phyloP scores from a whole-genome alignment of 2,113 vertebrate species.

The Alethe castanea region DNA sequence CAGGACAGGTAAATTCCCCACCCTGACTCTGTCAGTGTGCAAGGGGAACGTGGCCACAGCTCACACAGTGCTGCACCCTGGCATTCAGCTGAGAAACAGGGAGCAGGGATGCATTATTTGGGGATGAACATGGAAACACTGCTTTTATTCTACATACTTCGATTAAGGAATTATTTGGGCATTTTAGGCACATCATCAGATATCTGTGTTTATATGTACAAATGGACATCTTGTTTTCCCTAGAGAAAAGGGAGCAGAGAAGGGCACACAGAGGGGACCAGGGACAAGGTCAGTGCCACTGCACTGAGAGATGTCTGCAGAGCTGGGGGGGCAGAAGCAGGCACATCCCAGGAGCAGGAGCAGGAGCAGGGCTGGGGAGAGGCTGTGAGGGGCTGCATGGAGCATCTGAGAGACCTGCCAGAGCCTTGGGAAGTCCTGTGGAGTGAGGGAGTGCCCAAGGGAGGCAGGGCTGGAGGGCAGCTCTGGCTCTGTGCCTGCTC shows the following conservation, averaged over 20 bases:
- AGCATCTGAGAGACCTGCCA: too few species aligned
- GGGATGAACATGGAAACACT: neutral
- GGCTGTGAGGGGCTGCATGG: neutral
- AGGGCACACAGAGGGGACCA: neutral
- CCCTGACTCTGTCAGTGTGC: rapidly evolving
- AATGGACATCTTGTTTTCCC: neutral
- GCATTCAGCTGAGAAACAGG: neutral
- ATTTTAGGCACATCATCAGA: neutral
- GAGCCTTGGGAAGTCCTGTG: too few species aligned
- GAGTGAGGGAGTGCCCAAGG: neutral
- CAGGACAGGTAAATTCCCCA: rapidly evolving
- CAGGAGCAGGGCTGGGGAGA: neutral
- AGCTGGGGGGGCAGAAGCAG: neutral
- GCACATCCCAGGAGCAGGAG: neutral
- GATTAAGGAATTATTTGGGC: neutral
- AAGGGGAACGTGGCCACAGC: neutral
- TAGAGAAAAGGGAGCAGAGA: neutral
- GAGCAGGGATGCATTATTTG: neutral
- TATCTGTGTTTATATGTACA: neutral
- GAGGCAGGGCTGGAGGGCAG: neutral
- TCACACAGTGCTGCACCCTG: neutral
- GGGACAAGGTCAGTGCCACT: neutral
- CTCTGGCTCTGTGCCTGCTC: neutral
- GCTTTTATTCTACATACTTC: neutral
- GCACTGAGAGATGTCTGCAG: neutral